phyloP scores from a whole-genome alignment of 2,888 invertebrate species.

The Oligia fasciuncula region DNA sequence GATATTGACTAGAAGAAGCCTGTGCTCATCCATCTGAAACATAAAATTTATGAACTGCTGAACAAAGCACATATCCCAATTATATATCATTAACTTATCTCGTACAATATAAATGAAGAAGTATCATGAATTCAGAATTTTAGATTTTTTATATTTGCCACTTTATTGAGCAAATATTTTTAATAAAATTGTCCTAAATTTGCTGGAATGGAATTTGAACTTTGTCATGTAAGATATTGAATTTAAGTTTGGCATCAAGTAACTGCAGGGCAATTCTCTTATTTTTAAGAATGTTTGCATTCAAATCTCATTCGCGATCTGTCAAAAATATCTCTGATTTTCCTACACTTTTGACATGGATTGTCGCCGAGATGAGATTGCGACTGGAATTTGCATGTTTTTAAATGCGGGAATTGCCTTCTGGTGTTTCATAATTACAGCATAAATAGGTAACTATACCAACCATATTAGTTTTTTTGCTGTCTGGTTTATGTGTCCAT shows the following conservation, averaged over 20 bases:
- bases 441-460: constrained; percentile 40
- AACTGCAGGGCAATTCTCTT: too few relatives aligned
- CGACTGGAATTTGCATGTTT: too few relatives aligned
- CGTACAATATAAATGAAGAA: too few relatives aligned
- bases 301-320: too few relatives aligned
- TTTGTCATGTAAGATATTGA: background rate
- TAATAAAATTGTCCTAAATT: background rate
- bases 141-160: background rate
- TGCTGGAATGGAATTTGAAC: background rate
- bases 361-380: too few relatives aligned
- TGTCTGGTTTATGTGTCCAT: constrained; percentile 83
- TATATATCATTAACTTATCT: background rate
- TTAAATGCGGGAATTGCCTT: too few relatives aligned
- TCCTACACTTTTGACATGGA: too few relatives aligned
- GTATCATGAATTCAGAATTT: too few relatives aligned
- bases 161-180: background rate
- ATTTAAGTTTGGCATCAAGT: background rate
- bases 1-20: constrained; percentile 91
- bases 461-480: constrained; percentile 79
- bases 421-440: background rate
- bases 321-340: too few relatives aligned
- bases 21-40: constrained; percentile 88
- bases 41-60: background rate
- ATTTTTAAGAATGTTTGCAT: too few relatives aligned
- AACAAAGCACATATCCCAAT: background rate